Evolutionary conservation across 1,140 invertebrate genomes (phyloP).

Genomic region (Uloborus diversus): DNA sequence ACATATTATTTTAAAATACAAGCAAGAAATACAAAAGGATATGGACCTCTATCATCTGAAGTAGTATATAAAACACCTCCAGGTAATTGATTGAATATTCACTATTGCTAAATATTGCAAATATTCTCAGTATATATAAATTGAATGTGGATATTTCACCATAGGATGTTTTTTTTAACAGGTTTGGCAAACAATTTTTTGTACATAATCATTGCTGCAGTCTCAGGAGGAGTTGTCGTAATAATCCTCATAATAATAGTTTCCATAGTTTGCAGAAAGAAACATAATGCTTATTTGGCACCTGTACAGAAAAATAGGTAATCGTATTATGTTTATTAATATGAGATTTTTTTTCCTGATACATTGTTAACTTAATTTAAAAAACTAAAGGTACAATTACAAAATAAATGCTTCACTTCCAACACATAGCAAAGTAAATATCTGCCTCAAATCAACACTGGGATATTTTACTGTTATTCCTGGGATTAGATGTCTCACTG

Average conservation of each 20-base stretch:
- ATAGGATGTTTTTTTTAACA: neutral
- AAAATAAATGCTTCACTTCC: too few relatives aligned
- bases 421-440: too few relatives aligned
- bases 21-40: slow-evolving; percentile 85
- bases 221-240: slow-evolving; percentile 44
- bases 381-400: neutral
- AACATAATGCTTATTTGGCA: slow-evolving; percentile 33
- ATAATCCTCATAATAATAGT: slow-evolving; percentile 53
- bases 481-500: too few relatives aligned
- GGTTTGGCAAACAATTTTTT: slow-evolving; percentile 52
- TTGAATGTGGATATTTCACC: neutral
- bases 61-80: slow-evolving; percentile 78
- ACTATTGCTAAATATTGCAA: neutral
- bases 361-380: neutral
- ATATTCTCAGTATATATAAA: neutral
- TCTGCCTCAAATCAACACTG: too few relatives aligned
- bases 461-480: too few relatives aligned
- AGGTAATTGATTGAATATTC: slow-evolving; percentile 7
- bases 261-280: slow-evolving; percentile 19
- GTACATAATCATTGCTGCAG: slow-evolving; percentile 52
- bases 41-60: slow-evolving; percentile 83
- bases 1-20: slow-evolving; percentile 96
- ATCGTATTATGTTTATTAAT: too few relatives aligned
- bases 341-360: too few relatives aligned
- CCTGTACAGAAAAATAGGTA: slow-evolving; percentile 52